phyloP scores from a whole-genome alignment of 2,113 vertebrate species.

The Astatotilapia flaviijosephi region DNA sequence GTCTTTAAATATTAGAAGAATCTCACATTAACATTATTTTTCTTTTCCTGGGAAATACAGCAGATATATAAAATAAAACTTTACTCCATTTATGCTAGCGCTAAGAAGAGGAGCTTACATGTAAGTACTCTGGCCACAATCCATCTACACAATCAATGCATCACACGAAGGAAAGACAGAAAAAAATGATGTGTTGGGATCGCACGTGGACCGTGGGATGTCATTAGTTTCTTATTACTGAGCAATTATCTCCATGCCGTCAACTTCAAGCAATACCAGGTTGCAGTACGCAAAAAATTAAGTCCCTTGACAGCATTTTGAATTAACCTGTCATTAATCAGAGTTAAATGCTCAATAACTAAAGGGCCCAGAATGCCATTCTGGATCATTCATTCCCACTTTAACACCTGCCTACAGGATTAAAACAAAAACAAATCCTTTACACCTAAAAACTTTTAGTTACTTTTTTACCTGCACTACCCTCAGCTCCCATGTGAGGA shows the following conservation, averaged over 20 bases:
- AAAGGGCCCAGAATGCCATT: not conserved
- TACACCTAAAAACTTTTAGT: not conserved
- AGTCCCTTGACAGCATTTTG: not conserved
- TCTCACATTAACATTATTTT: not conserved
- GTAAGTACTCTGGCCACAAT: not conserved
- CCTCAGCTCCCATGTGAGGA: not conserved
- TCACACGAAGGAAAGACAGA: not conserved
- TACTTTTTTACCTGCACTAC: not conserved
- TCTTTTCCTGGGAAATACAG: not conserved
- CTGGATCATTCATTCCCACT: not conserved
- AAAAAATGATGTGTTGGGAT: not conserved
- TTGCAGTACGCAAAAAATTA: not conserved
- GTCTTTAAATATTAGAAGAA: not conserved
- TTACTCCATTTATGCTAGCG: not conserved
- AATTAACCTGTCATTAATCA: not conserved
- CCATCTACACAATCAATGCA: not conserved
- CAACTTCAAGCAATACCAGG: not conserved
- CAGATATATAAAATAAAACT: not conserved
- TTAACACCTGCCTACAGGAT: not conserved
- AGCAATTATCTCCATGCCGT: not conserved
- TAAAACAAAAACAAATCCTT: not conserved
- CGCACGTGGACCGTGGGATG: not conserved
- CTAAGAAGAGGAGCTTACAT: not conserved
- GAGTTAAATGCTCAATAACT: not conserved
- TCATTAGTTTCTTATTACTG: not conserved